These are phyloP conservation scores for Amblyjoppa proteus DNA, from an alignment of 2,888 invertebrate species.

Conservation along the genomic window DNA sequence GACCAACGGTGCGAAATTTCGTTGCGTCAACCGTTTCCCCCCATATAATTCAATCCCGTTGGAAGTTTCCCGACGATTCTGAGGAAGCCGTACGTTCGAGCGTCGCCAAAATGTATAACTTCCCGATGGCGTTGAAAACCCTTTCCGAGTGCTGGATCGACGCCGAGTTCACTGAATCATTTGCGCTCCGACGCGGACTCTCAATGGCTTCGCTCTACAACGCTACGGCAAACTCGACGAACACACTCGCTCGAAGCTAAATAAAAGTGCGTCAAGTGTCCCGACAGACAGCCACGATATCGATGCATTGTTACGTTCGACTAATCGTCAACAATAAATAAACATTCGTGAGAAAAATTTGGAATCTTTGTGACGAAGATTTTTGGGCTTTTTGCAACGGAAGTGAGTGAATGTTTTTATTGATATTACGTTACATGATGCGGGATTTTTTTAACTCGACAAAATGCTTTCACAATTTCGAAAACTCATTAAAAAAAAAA, in stretches of 20 bases:
- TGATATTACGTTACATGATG: no score
- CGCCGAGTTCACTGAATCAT: conserved; percentile 45
- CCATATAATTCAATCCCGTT: conserved; percentile 57
- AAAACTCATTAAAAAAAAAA: no score
- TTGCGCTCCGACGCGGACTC: conserved; percentile 47
- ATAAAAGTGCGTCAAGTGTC: no score
- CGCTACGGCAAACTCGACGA: neutral
- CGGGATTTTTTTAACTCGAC: no score
- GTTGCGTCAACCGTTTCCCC: conserved; percentile 44
- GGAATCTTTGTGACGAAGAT: no score
- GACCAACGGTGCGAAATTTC: conserved; percentile 18
- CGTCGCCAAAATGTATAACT: conserved; percentile 62
- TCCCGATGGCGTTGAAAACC: conserved; percentile 24
- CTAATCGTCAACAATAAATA: no score
- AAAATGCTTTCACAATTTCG: no score
- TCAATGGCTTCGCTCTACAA: conserved; percentile 48
- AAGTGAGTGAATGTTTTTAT: no score
- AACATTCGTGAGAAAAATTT: no score
- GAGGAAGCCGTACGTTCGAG: conserved; percentile 47
- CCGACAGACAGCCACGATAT: no score
- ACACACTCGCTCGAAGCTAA: neutral
- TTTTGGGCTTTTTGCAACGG: no score
- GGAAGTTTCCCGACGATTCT: conserved; percentile 45
- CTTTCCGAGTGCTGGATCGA: conserved; percentile 18
- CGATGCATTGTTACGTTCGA: no score